A percentile compares a stretch with the other conserved stretches of the same genome.
Evolutionary conservation across 2,113 vertebrate species (phyloP).

Genomic region (Aramus guarauna): DNA sequence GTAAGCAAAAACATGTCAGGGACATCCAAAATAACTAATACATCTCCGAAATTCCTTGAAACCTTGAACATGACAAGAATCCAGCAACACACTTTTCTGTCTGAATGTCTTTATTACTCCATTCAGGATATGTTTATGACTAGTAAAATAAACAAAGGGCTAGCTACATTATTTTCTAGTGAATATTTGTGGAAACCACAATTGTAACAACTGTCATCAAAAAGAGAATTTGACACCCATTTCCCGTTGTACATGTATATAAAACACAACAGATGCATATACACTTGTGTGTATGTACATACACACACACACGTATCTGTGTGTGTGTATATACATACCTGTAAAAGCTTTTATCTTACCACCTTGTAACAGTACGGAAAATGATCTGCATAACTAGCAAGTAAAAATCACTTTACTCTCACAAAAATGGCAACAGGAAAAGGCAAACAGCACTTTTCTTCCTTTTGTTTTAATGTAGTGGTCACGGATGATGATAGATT

Average conservation of each 20-base stretch:
- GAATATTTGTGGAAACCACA: background rate
- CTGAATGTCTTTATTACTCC: background rate
- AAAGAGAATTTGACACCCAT: background rate
- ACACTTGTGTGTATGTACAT: background rate
- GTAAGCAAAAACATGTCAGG: background rate
- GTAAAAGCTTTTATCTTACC: background rate
- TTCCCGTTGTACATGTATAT: fast-evolving
- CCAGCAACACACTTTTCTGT: background rate
- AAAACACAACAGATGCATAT: background rate
- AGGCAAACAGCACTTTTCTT: background rate
- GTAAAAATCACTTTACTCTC: background rate
- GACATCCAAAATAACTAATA: background rate
- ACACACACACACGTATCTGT: background rate
- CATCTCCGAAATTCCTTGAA: background rate
- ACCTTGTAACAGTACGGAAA: background rate
- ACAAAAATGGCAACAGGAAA: background rate
- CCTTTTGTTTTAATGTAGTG: background rate
- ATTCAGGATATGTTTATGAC: background rate
- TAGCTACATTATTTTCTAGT: background rate
- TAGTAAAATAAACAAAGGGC: background rate
- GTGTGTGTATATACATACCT: fast-evolving
- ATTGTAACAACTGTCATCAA: background rate
- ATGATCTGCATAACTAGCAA: background rate
- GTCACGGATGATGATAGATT: background rate
- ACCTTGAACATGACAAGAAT: background rate